Evolutionary conservation across 2,113 vertebrate genomes (phyloP).

Genomic region (Nipponia nippon): DNA sequence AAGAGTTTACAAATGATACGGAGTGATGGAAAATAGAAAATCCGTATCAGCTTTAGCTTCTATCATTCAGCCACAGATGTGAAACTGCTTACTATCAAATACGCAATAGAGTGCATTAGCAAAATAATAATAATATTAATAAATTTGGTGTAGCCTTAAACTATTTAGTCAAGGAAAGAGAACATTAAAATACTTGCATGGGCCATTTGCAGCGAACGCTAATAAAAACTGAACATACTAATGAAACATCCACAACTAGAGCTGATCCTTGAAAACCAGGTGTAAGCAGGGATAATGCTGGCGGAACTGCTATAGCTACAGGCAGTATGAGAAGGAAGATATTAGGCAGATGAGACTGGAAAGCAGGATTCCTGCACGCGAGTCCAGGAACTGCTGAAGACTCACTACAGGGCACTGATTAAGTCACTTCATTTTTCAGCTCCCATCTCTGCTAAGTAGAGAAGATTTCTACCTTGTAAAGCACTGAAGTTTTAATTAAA

Average conservation of each 20-base stretch:
- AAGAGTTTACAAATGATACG: slow-evolving; percentile 65
- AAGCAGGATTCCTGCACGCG: background rate
- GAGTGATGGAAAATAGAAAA: slow-evolving; percentile 68
- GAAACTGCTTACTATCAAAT: slow-evolving; percentile 54
- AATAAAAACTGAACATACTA: background rate
- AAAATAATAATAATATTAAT: slow-evolving; percentile 37
- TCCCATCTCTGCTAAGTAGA: background rate
- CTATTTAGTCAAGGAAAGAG: background rate
- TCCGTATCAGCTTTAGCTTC: slow-evolving; percentile 65
- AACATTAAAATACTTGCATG: background rate
- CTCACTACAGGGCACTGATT: background rate
- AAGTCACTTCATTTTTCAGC: background rate
- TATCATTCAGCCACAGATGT: slow-evolving; percentile 65
- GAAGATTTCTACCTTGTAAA: background rate
- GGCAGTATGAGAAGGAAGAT: background rate
- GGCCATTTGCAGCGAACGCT: background rate
- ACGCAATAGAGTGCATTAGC: slow-evolving; percentile 8
- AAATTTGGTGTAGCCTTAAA: background rate
- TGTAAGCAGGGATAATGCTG: background rate
- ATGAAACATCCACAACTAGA: background rate
- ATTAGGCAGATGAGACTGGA: background rate
- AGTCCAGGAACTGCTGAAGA: background rate
- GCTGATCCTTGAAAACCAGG: background rate
- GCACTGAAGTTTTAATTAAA: background rate
- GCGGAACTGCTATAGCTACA: background rate